Evolutionary conservation across 2,113 vertebrate genomes (phyloP), one percentile per base, ranked within the genome.

Genomic region (Poeciliopsis occidentalis): DNA sequence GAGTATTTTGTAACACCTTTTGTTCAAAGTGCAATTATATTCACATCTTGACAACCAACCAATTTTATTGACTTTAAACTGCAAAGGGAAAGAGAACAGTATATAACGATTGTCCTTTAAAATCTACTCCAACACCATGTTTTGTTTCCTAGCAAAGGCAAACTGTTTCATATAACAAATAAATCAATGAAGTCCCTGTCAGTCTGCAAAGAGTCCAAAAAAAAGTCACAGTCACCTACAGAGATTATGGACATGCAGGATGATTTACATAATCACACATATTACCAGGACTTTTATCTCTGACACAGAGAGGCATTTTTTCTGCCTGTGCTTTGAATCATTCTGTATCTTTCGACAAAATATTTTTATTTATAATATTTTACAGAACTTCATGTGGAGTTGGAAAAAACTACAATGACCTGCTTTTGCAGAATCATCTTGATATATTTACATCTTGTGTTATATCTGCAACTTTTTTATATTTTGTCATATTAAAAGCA

Each of bases 241-340:
- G n/a, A 82, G 73, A 84, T 83, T 82, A 85, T 83, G 85, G 64
- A 80, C 83, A 75, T 64, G 73, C 44, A 62, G 67, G 63, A 60
- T 4, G 2, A 78, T 87, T 87, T 89, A 80, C 78, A 85, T 88
- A 87, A 87, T 79, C 82, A 78, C 72, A 87, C 81, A 67, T 82
- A 77, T 69, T 69, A 76, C 73, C 11, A 17, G 34, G 29, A 31
- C 57, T 62, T 27, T 29, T 54, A 32, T 17, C 8, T 47, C 29
- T 24, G 22, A n/a, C 4, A 32, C 41, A 39, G 37, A 41, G 51
- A 60, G 22, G 22, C 34, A 67, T 12, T n/a, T n/a, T 41, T 64
- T 11, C 63, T 80, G 61, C 32, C 62, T 68, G 3, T 17, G 17
- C 22, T 22, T 11, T n/a, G n/a, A 27, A 66, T 47, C 34, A 70